phyloP scores from a whole-genome alignment of 1,140 invertebrate genomes.

The Lasaia peninsularis region DNA sequence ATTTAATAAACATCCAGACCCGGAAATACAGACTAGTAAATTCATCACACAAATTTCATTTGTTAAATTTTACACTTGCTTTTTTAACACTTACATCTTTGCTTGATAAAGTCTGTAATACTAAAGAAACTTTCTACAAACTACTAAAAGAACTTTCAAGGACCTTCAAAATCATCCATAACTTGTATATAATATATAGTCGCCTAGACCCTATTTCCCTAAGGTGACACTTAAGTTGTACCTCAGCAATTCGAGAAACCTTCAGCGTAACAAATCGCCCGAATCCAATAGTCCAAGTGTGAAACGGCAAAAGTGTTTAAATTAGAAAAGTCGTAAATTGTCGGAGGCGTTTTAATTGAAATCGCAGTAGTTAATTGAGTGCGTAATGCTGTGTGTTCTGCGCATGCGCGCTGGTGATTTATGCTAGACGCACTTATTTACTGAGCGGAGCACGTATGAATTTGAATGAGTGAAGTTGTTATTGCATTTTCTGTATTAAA shows the following conservation, averaged over 20 bases:
- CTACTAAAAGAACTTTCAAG: too few relatives aligned
- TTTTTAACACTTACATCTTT: too few relatives aligned
- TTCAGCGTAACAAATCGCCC: conserved; percentile 12
- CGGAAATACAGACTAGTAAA: too few relatives aligned
- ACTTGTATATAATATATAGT: too few relatives aligned
- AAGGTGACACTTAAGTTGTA: neutral
- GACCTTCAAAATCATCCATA: too few relatives aligned
- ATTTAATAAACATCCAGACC: too few relatives aligned
- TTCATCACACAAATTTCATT: too few relatives aligned
- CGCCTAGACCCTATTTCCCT: too few relatives aligned
- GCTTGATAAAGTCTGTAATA: too few relatives aligned
- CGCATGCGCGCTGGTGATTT: conserved; percentile 57
- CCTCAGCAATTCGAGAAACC: neutral
- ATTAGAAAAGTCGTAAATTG: conserved; percentile 64
- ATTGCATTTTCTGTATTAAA: conserved; percentile 27
- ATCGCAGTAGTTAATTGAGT: conserved; percentile 63
- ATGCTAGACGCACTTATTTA: conserved; percentile 43
- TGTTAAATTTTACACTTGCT: too few relatives aligned
- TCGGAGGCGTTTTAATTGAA: conserved; percentile 69
- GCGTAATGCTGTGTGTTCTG: conserved; percentile 35
- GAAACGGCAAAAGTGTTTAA: conserved; percentile 56
- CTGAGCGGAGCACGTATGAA: conserved; percentile 42
- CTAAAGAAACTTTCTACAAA: too few relatives aligned
- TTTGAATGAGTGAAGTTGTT: conserved; percentile 27
- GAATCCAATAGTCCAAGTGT: conserved; percentile 30